Base-by-base conservation (phyloP, 2,113 vertebrate species). In the Tragelaphus buxtoni region DNA sequence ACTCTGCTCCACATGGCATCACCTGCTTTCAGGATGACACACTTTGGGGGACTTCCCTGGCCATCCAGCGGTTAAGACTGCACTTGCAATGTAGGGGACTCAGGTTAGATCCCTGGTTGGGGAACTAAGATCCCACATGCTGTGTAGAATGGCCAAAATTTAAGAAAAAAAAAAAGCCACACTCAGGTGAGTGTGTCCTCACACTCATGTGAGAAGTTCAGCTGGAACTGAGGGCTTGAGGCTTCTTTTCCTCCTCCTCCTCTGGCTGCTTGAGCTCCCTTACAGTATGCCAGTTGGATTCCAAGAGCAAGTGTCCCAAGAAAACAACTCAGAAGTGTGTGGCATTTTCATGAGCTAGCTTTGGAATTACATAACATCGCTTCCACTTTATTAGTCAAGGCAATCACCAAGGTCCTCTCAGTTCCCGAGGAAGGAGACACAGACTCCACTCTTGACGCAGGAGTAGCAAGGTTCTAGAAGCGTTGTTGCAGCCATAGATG, bases 241-340 rank as follows among this genome's bases (percentile, higher is more conserved):
- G 22, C 22, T 9, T 84, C 65, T 7, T 53, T 4, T 84, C 20
- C 45, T 76, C 35, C 35, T 35, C 42, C 55, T 32, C 65, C 30
- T 77, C 87, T 9, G 26, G 42, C 53, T 77, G 30, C 65, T 90
- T 63, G 55, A 60, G 16, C 61, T 63, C 90, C 80, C 88, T 84
- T 4, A 35, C 56, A 77, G 47, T 45, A 53, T 8, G 93, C 63
- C 16, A n/a, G 55, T 88, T 9, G n/a, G 56, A 45, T 22, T 47
- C 35, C 56, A 9, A 88, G 47, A 79, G 47, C 20, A 4, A 65
- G 12, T 13, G 0, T 79, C 72, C 56, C 56, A 28, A 55, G 17
- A 90, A 56, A 65, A 63, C 56, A 42, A 47, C 3, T 9, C 12
- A 3, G 45, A 63, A 42, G 8, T 30, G 2, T 0, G 9, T 55